Conservation (phyloP, 2,888 invertebrate genomes). For the Lasiommata megera region DNA sequence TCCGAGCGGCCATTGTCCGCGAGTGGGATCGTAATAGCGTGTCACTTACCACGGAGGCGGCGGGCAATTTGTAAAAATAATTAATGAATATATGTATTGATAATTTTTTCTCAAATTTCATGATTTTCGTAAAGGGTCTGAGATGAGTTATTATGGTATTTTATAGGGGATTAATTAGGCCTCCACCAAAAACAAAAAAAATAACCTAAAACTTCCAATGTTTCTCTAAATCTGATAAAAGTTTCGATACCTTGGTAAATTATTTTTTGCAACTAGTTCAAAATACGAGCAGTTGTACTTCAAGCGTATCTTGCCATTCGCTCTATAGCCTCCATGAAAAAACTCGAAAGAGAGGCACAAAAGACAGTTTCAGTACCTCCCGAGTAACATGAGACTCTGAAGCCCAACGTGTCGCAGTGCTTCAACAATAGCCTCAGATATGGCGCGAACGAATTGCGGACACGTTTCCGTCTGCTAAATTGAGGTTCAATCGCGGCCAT, state of each 20-base stretch:
- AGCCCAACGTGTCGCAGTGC: neutral
- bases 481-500: neutral
- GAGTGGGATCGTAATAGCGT: conserved; percentile 26
- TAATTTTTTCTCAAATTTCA: no score
- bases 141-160: no score
- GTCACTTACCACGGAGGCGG: conserved; percentile 16
- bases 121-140: no score
- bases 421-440: neutral
- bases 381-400: neutral
- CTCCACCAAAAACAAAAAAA: no score
- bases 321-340: conserved; percentile 1
- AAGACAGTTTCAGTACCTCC: conserved; percentile 2
- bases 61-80: no score
- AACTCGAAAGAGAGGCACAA: conserved; percentile 13
- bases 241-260: no score
- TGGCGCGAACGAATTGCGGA: neutral
- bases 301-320: neutral
- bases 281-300: no score
- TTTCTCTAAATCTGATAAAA: no score
- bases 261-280: no score
- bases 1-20: conserved; percentile 23
- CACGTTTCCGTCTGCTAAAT: neutral
- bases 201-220: no score
- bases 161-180: no score
- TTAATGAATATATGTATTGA: no score